Evolutionary conservation across 2,113 vertebrate genomes (phyloP).

Genomic region (Carettochelys insculpta): DNA sequence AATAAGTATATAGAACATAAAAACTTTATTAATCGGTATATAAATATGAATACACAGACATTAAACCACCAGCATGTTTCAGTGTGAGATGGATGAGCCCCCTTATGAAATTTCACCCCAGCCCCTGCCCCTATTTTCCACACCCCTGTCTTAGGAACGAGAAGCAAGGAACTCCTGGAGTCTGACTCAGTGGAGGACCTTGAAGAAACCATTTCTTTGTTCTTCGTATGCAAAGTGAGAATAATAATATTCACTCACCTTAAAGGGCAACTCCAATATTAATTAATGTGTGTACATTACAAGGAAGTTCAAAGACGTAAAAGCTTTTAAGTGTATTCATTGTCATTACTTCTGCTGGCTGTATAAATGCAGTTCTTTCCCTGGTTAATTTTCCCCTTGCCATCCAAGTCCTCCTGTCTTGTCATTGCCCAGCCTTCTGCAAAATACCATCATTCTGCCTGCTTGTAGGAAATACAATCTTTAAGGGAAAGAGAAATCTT

Average conservation of each 20-base stretch:
- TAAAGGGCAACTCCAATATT: not conserved
- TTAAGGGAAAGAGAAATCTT: not conserved
- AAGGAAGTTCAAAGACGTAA: slow-evolving; percentile 14
- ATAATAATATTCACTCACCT: not conserved
- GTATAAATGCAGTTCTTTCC: not conserved
- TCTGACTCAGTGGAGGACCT: not conserved
- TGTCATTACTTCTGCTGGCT: not conserved
- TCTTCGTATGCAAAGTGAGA: not conserved
- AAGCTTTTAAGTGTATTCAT: slow-evolving; percentile 16
- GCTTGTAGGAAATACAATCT: not conserved
- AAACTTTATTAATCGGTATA: too few species aligned
- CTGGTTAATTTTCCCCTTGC: not conserved
- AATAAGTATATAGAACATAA: too few species aligned
- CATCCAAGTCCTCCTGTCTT: not conserved
- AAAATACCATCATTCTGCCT: not conserved
- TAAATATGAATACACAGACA: too few species aligned
- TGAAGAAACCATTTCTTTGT: not conserved
- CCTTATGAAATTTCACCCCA: too few species aligned
- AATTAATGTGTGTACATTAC: not conserved
- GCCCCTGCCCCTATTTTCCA: too few species aligned
- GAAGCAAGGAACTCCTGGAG: fast-evolving
- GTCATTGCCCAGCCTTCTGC: fast-evolving
- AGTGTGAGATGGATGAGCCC: too few species aligned
- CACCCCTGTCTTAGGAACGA: not conserved
- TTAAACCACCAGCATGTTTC: too few species aligned